Conservation (phyloP, 2,113 vertebrate species). For the Odobenus rosmarus region DNA sequence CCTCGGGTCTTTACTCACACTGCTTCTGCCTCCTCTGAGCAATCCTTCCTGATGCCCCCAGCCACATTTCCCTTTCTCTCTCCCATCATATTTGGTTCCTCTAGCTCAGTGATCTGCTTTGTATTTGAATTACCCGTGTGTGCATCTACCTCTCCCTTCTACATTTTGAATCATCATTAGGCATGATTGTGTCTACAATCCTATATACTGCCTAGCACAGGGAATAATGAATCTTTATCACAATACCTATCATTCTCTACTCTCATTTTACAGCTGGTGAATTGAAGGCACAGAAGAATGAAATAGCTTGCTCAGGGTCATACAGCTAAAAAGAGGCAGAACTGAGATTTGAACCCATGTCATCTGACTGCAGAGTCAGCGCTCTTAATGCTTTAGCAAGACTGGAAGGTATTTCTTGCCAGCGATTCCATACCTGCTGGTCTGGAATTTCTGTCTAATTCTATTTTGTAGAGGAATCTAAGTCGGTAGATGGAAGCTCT, state of each 20-base stretch:
- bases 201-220: background rate
- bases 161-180: background rate
- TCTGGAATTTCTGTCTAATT: background rate
- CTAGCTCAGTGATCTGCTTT: background rate
- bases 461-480: background rate
- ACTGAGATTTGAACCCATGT: background rate
- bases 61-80: background rate
- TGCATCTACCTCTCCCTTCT: no score
- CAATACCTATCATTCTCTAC: background rate
- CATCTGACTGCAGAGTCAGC: background rate
- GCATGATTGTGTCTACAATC: background rate
- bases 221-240: slow-evolving; percentile 16
- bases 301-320: background rate
- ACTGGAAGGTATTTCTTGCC: background rate
- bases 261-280: background rate
- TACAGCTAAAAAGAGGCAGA: background rate
- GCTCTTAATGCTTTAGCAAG: background rate
- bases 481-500: background rate
- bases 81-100: background rate
- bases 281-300: background rate
- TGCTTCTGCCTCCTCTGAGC: background rate
- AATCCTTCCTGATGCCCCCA: background rate
- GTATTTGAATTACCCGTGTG: background rate
- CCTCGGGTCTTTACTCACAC: background rate
- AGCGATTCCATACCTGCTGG: background rate